Conservation (phyloP, 2,888 invertebrate genomes). For the Lithophane leautieri region DNA sequence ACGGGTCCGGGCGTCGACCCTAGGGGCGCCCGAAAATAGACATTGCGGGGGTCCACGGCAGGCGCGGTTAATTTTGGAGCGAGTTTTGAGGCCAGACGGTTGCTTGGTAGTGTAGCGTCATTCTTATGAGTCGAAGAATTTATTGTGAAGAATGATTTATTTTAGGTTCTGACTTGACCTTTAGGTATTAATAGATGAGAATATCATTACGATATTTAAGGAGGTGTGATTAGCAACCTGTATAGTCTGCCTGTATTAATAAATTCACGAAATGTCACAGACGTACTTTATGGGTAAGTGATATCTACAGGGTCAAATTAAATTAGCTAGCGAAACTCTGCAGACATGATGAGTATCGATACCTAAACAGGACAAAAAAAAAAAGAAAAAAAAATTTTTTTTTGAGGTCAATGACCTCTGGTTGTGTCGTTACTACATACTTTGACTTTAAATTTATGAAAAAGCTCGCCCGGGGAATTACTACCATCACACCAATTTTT, state of each 20-base stretch:
- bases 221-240: neutral
- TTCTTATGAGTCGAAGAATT: conserved; percentile 9
- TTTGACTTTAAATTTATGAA: too few species aligned
- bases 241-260: neutral
- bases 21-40: conserved; percentile 73
- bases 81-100: conserved; percentile 61
- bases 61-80: conserved; percentile 66
- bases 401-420: too few species aligned
- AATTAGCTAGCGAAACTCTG: too few species aligned
- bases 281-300: too few species aligned
- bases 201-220: neutral
- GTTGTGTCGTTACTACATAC: too few species aligned
- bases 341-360: neutral
- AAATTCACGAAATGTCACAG: neutral
- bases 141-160: conserved; percentile 1
- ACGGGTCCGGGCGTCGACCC: conserved; percentile 71
- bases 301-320: too few species aligned
- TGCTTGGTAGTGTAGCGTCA: conserved; percentile 39
- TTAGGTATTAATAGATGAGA: neutral
- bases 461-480: too few species aligned
- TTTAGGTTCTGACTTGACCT: conserved; percentile 1
- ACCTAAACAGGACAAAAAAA: too few species aligned
- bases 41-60: conserved; percentile 71
- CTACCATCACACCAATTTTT: too few species aligned
- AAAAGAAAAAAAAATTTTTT: neutral